A percentile compares a stretch with the other conserved stretches of the same genome.
Evolutionary conservation across 64 coral and sea anemone species (phyloP).

Genomic region (Catalaphyllia jardinei): DNA sequence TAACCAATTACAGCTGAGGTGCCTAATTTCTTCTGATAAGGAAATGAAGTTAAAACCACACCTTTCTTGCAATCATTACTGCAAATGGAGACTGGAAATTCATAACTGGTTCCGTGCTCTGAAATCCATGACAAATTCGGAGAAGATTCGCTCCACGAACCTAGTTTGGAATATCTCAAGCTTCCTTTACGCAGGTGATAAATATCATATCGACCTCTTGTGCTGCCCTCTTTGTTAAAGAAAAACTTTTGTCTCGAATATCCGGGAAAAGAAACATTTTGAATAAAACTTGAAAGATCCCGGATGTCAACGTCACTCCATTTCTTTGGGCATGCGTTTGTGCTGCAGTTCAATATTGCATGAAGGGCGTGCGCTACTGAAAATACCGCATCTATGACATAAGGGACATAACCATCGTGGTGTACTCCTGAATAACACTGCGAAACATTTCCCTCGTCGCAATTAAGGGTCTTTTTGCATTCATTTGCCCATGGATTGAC

Average conservation of each 20-base stretch:
- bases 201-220: conserved; percentile 50
- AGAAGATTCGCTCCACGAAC: conserved; percentile 46
- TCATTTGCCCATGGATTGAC: conserved; percentile 42
- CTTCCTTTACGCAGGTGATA: conserved; percentile 42
- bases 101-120: conserved; percentile 3
- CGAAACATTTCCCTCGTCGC: not conserved
- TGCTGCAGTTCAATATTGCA: conserved; percentile 36
- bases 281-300: conserved; percentile 47
- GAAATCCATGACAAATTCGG: conserved; percentile 10
- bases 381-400: conserved; percentile 64
- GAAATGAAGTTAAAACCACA: conserved; percentile 4
- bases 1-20: too few species aligned
- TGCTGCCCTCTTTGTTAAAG: conserved; percentile 43
- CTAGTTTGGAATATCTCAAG: conserved; percentile 42
- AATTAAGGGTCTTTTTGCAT: conserved; percentile 24
- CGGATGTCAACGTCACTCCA: conserved; percentile 14
- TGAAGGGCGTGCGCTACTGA: conserved; percentile 67
- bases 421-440: conserved; percentile 42
- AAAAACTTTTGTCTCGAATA: conserved; percentile 45
- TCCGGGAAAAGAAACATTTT: conserved; percentile 59
- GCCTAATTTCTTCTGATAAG: too few species aligned
- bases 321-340: conserved; percentile 13
- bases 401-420: conserved; percentile 60
- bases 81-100: conserved; percentile 44
- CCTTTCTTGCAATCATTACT: conserved; percentile 50